Conservation (phyloP, 2,113 vertebrate genomes). For the Pica pica region DNA sequence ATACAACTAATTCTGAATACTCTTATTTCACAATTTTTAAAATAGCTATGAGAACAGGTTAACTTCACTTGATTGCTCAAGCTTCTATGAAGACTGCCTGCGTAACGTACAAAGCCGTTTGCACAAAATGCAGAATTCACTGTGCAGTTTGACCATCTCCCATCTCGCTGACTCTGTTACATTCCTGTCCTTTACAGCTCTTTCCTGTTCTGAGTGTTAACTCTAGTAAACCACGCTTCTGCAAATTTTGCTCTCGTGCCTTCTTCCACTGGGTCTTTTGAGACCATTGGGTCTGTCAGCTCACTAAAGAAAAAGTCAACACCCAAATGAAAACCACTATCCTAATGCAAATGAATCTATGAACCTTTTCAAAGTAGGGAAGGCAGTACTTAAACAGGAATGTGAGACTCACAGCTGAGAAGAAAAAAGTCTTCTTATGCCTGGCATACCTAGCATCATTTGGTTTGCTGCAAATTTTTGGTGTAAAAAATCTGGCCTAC, state of each 20-base stretch:
- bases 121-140: slow-evolving; percentile 29
- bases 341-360: background rate
- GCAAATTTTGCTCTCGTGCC: background rate
- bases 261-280: slow-evolving; percentile 61
- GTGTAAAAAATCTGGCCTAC: background rate
- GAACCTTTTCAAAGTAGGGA: background rate
- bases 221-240: slow-evolving; percentile 48
- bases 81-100: slow-evolving; percentile 58
- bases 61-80: slow-evolving; percentile 25
- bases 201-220: slow-evolving; percentile 14
- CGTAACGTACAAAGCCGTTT: slow-evolving; percentile 54
- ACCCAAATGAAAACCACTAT: background rate
- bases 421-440: background rate
- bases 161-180: slow-evolving; percentile 24
- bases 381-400: background rate
- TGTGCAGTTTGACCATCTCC: slow-evolving; percentile 37
- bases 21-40: slow-evolving; percentile 43
- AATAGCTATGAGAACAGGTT: slow-evolving; percentile 33
- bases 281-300: background rate
- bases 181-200: slow-evolving; percentile 21
- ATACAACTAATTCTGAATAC: slow-evolving; percentile 30
- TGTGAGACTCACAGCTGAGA: background rate
- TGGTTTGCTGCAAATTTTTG: background rate
- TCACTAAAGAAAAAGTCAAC: background rate
- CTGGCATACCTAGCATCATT: background rate